Conservation (phyloP, 2,797 vertebrate genomes). For the Lithobates pipiens region DNA sequence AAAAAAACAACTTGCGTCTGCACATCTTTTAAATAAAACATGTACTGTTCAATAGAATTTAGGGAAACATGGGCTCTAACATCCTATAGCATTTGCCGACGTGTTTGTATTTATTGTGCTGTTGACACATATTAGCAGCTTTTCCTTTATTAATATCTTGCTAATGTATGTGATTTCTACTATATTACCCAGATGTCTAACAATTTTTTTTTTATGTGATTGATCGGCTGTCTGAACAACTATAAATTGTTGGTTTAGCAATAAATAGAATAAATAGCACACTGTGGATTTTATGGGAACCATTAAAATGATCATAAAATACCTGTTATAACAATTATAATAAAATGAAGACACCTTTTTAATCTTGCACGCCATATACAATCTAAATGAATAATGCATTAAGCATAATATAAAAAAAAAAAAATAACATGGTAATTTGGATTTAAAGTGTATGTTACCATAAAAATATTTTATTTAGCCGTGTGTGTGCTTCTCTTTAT, state of each 20-base stretch:
- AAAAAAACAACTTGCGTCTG: not conserved
- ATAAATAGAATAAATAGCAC: too few species aligned
- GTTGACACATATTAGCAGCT: not conserved
- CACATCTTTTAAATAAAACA: not conserved
- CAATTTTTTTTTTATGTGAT: not conserved
- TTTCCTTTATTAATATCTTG: not conserved
- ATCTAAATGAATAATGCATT: too few species aligned
- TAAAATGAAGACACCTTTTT: not conserved
- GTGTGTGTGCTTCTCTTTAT: too few species aligned
- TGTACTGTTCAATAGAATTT: not conserved
- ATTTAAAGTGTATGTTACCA: too few species aligned
- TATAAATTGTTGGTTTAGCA: not conserved
- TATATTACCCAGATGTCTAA: too few species aligned
- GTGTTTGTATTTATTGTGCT: not conserved
- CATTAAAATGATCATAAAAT: not conserved
- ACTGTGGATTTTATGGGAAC: not conserved
- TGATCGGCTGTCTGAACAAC: not conserved
- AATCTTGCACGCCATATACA: too few species aligned
- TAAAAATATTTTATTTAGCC: too few species aligned
- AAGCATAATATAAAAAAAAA: too few species aligned
- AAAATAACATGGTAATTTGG: too few species aligned
- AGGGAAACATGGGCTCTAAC: not conserved
- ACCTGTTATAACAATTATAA: too few species aligned
- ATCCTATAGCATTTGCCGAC: not conserved
- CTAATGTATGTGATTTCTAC: too few species aligned